Conservation (phyloP, 2,888 invertebrate species). For the Arctia plantaginis region DNA sequence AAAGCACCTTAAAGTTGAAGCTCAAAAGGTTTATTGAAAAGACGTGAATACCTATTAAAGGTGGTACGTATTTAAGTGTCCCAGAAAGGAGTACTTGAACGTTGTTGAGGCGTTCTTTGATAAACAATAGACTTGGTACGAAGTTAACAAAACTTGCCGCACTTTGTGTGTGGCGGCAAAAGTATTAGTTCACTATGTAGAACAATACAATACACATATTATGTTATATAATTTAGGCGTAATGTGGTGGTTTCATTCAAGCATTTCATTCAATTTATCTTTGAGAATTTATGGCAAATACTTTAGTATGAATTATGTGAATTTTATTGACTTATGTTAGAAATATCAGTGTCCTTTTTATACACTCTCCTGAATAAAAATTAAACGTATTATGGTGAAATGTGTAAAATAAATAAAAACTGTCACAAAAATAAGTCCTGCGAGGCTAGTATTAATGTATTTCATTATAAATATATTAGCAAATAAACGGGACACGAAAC, state of each 20-base stretch:
- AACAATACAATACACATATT: conserved; percentile 3
- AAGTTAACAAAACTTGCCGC: conserved; percentile 27
- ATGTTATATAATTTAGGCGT: not conserved
- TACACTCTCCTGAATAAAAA: not conserved
- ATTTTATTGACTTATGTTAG: not conserved
- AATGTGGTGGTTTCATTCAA: not conserved
- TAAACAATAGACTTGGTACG: conserved; percentile 21
- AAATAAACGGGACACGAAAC: too few relatives aligned
- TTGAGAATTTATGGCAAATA: not conserved
- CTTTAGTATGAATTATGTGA: not conserved
- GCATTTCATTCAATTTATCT: not conserved
- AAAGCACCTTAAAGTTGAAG: not conserved
- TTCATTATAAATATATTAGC: too few relatives aligned
- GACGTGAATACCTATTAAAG: conserved; percentile 13
- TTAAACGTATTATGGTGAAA: too few relatives aligned
- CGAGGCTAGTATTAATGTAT: too few relatives aligned
- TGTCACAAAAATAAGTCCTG: too few relatives aligned
- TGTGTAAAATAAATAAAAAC: too few relatives aligned
- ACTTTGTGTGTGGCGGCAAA: conserved; percentile 18
- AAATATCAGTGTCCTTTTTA: not conserved
- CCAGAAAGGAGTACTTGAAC: conserved; percentile 13
- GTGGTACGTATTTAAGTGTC: conserved; percentile 5
- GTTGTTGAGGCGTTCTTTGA: conserved; percentile 16
- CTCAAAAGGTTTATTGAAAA: conserved; percentile 4
- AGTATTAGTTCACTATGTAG: conserved; percentile 16